Evolutionary conservation across 2,113 vertebrate species (phyloP), one percentile per base, ranked within the genome.

Genomic region (Thomomys bottae): DNA sequence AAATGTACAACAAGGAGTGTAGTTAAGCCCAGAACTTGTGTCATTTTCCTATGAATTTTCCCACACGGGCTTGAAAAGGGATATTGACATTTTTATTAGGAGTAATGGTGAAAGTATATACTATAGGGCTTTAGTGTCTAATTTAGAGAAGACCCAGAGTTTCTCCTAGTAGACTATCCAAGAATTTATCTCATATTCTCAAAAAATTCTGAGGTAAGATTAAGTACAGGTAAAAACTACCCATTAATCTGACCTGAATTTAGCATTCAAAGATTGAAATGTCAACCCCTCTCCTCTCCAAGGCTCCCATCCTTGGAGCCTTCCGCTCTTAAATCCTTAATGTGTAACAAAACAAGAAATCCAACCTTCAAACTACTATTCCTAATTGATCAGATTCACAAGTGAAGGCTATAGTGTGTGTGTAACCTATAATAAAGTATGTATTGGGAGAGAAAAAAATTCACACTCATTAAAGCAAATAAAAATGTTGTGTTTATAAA

Each of bases 381-480:
- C 36, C 14, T 36, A 67, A 66, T 67, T 59, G 82, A 12, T 24
- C 72, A 91, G 4, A 76, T 12, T 28, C 30, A 64, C 20, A 21
- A 76, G 40, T 30, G 57, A 89, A 94, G 8, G 36, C 42, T n/a
- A 11, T 78, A n/a, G n/a, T 54, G 14, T 63, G 45, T 42, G 30
- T 71, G 5, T 42, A 24, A 49, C 42, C 28, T 32, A 8, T 9
- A 68, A 59, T 32, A 17, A 80, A 34, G 26, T 71, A 6, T 38
- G 10, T 40, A 45, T 0, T 49, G 15, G 49, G 5, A 93, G 23
- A 81, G 36, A 14, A 59, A 34, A 23, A 76, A 23, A 80, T 30
- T n/a, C 54, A 73, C 5, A 68, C 40, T 76, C 54, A 82, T 34
- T 89, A 81, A 90, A 77, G 88, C 40, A 26, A 92, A 59, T 71